Evolutionary conservation across 1,140 invertebrate species (phyloP).

Genomic region (Pararge aegeria): DNA sequence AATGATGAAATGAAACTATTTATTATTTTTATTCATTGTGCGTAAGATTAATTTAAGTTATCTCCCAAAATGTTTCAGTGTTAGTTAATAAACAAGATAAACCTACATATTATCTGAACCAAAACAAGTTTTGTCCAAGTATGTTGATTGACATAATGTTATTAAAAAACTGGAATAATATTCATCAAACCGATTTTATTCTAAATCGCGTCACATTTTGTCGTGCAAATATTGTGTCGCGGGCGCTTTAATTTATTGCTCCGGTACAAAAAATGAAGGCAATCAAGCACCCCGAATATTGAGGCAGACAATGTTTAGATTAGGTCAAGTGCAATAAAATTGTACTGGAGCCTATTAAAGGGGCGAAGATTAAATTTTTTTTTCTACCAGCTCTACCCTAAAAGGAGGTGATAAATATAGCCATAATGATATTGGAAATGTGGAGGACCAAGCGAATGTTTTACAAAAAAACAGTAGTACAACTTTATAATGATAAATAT

Average conservation of each 20-base stretch:
- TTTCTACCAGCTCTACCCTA: neutral
- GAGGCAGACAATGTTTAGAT: constrained; percentile 6
- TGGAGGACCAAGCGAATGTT: neutral
- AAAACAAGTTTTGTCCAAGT: no score
- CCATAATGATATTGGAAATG: constrained; percentile 3
- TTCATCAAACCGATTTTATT: no score
- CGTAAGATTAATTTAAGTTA: no score
- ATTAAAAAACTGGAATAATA: no score
- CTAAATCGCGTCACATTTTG: no score
- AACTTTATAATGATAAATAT: neutral
- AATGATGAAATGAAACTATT: no score
- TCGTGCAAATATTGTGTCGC: no score
- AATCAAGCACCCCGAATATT: neutral
- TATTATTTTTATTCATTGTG: no score
- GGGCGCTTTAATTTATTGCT: neutral
- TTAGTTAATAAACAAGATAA: no score
- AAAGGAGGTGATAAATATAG: constrained; percentile 4
- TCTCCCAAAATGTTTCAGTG: no score
- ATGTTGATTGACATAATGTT: no score
- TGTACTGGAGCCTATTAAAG: neutral
- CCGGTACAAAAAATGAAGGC: neutral
- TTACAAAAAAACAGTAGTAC: neutral
- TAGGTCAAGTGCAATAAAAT: constrained; percentile 4
- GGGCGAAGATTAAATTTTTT: neutral
- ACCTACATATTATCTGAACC: no score